phyloP scores from a whole-genome alignment of 2,113 vertebrate species.

The Pygoscelis antarcticus region DNA sequence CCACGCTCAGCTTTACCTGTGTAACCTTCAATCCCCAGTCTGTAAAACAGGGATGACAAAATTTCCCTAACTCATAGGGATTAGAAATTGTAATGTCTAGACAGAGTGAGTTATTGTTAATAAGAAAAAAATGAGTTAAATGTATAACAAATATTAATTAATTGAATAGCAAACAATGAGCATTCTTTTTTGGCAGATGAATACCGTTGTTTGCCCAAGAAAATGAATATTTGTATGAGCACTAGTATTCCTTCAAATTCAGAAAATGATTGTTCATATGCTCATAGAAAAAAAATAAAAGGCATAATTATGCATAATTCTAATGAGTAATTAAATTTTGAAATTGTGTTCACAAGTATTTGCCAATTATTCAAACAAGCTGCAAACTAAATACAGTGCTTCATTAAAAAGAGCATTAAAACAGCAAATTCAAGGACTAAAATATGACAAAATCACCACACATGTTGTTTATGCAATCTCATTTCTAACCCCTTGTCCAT shows the following conservation, averaged over 20 bases:
- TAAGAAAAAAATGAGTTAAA: conserved; percentile 21
- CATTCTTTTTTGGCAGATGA: conserved; percentile 28
- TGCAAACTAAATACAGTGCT: background rate
- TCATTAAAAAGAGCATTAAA: background rate
- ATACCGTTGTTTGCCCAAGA: conserved; percentile 15
- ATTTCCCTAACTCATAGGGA: background rate
- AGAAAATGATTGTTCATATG: background rate
- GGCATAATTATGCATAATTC: background rate
- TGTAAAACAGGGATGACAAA: background rate
- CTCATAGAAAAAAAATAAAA: background rate
- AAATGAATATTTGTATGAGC: background rate
- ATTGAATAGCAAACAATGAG: background rate
- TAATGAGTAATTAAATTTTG: conserved; percentile 52
- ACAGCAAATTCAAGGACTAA: background rate
- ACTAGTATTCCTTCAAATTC: background rate
- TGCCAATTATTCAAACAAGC: conserved; percentile 19
- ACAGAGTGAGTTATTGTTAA: background rate
- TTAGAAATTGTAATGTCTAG: background rate
- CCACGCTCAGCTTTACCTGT: background rate
- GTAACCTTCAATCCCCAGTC: background rate
- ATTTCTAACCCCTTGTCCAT: background rate
- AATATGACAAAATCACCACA: background rate
- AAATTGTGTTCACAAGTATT: conserved; percentile 49
- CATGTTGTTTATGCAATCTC: background rate
- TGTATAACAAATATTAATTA: conserved; percentile 47